Base-by-base conservation (phyloP, 2,888 invertebrate genomes). In the Ommatoiulus sabulosus region DNA sequence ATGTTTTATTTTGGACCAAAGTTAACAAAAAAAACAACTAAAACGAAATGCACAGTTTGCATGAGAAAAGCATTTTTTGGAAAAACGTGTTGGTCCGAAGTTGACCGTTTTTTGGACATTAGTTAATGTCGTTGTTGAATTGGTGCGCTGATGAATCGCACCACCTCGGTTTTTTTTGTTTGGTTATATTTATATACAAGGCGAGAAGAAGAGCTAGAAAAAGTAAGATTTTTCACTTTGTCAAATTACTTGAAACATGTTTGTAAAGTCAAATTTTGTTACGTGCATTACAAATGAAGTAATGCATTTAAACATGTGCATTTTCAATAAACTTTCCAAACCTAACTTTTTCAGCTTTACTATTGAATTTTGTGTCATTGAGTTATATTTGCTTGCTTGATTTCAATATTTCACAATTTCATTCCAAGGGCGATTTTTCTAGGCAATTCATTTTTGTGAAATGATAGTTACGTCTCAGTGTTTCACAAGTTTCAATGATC, bases 261-360 rank as follows among this genome's bases (percentile, higher is more conserved):
- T 87, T 87, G 72, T 87, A 87, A 87, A 72, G 24, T 43, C 48
- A 87, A 72, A 80, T 87, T 87, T 87, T 87, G 87, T 87, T 87
- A 87, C 87, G 4, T 63, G 72, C 80, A 80, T 87, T 43, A 57
- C 52, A 89, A 89, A 89, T 72, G 86, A 88, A 63, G 24, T 57
- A 72, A 89, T 87, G 63, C 86, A 86, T 89, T 48, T 89, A 89
- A 90, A 89, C 90, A 90, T 90, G 89, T 89, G 90, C 90, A 90
- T 90, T 90, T 90, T 89, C 90, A 90, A 90, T 89, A 89, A 89
- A 89, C 86, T 88, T 87, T 87, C 80, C 87, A 87, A 87, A 87
- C 63, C 72, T 44, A 87, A 85, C 46, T 85, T 35, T 44, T 35
- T 84, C 84, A 35, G 43, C 84, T 84, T n/a, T 35, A 44, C 1